Conservation (phyloP, 2,888 invertebrate species). For the Aporophyla lueneburgensis region DNA sequence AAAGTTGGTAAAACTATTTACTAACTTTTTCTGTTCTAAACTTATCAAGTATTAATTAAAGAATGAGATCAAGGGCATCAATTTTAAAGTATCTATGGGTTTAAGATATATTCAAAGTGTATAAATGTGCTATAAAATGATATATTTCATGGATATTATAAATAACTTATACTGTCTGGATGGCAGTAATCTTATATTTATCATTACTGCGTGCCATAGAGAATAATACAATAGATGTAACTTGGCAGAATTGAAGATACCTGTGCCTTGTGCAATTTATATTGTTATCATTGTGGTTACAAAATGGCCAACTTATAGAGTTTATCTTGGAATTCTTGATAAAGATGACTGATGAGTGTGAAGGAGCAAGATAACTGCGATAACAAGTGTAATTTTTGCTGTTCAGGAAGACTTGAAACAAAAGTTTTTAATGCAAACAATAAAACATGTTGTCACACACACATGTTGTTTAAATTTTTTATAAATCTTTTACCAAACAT, state of each 20-base stretch:
- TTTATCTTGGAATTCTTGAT: slow-evolving; percentile 80
- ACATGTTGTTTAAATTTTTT: slow-evolving; percentile 1
- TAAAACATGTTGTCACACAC: slow-evolving; percentile 12
- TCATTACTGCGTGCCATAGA: slow-evolving; percentile 46
- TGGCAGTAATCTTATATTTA: slow-evolving; percentile 48
- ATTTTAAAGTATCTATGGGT: slow-evolving; percentile 2
- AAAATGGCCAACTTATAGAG: slow-evolving; percentile 56
- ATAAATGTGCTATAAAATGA: slow-evolving; percentile 13
- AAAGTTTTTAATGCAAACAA: slow-evolving; percentile 30
- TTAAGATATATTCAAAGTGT: slow-evolving; percentile 1
- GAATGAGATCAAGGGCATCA: slow-evolving; percentile 37
- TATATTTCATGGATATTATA: slow-evolving; percentile 40
- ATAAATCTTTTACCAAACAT: slow-evolving; percentile 19
- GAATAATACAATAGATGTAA: slow-evolving; percentile 60
- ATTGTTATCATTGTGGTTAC: slow-evolving; percentile 53
- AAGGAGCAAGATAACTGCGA: slow-evolving; percentile 78
- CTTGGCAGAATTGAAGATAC: slow-evolving; percentile 58
- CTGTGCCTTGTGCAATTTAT: slow-evolving; percentile 50
- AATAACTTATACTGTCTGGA: slow-evolving; percentile 29
- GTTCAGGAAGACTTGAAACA: slow-evolving; percentile 39
- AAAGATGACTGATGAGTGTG: slow-evolving; percentile 82
- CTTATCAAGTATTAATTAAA: slow-evolving; percentile 11
- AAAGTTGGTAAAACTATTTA: slow-evolving; percentile 51
- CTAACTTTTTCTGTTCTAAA: slow-evolving; percentile 46
- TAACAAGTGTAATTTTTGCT: slow-evolving; percentile 68